phyloP scores from a whole-genome alignment of 2,113 vertebrate genomes.

The Morone chrysops region DNA sequence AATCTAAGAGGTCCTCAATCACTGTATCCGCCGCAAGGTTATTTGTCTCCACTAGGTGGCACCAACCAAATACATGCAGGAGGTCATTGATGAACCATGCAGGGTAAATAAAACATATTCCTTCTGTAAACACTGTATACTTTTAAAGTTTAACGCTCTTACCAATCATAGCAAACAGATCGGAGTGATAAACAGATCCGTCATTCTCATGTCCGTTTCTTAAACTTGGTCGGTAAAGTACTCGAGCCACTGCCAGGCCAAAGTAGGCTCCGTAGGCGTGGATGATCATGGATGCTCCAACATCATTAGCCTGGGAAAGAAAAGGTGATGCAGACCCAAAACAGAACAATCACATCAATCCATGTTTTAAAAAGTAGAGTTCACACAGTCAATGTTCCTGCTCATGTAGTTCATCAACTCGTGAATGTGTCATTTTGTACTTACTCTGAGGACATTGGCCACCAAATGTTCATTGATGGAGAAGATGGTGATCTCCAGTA shows the following conservation, averaged over 20 bases:
- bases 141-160: constrained; percentile 61
- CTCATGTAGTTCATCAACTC: background rate
- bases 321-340: background rate
- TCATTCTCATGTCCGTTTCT: constrained; percentile 87
- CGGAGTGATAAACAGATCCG: constrained; percentile 92
- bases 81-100: background rate
- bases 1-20: background rate
- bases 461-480: constrained; percentile 91
- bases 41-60: constrained; percentile 64
- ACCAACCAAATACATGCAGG: background rate
- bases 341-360: background rate
- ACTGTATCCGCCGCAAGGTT: background rate
- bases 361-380: background rate
- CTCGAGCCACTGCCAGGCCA: constrained; percentile 88
- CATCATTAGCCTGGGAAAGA: constrained; percentile 88
- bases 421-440: constrained; percentile 10
- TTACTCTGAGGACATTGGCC: constrained; percentile 78
- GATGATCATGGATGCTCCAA: constrained; percentile 96
- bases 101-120: background rate
- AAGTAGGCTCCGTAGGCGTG: constrained; percentile 97
- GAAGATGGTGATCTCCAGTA: constrained; percentile 92
- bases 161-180: constrained; percentile 98
- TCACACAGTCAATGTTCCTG: background rate
- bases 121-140: background rate
- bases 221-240: constrained; percentile 89